phyloP scores from a whole-genome alignment of 92 coral and sea anemone species.

The Porites divaricata region DNA sequence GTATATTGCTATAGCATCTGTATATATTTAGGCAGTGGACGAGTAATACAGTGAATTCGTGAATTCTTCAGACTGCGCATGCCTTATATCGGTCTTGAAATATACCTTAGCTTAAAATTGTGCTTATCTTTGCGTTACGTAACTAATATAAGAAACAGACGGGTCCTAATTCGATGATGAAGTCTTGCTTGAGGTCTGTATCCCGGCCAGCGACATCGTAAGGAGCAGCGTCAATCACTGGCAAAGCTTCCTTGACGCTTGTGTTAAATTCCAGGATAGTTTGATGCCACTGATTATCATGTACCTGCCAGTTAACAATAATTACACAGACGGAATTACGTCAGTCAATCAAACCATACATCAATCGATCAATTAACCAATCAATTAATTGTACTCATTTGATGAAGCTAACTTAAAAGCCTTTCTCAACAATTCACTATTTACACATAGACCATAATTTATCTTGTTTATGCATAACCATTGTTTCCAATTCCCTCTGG shows the following conservation, averaged over 20 bases:
- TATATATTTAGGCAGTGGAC: neutral
- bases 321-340: neutral
- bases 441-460: no score
- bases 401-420: no score
- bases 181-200: slow-evolving; percentile 45
- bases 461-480: no score
- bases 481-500: no score
- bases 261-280: slow-evolving; percentile 64
- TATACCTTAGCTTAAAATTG: neutral
- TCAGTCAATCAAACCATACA: neutral
- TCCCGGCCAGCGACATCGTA: slow-evolving; percentile 45
- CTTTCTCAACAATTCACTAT: no score
- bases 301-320: slow-evolving; percentile 30
- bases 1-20: slow-evolving; percentile 6
- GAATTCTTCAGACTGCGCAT: no score
- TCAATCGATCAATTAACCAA: neutral
- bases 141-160: slow-evolving; percentile 69
- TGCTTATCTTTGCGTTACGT: neutral
- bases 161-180: slow-evolving; percentile 64
- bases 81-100: neutral
- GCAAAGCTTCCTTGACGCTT: slow-evolving; percentile 58
- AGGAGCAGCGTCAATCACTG: slow-evolving; percentile 65
- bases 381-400: neutral
- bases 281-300: slow-evolving; percentile 71
- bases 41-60: neutral